These are phyloP conservation scores for Apocheima hispidaria DNA, from an alignment of 2,888 invertebrate species.

Conservation along the genomic window DNA sequence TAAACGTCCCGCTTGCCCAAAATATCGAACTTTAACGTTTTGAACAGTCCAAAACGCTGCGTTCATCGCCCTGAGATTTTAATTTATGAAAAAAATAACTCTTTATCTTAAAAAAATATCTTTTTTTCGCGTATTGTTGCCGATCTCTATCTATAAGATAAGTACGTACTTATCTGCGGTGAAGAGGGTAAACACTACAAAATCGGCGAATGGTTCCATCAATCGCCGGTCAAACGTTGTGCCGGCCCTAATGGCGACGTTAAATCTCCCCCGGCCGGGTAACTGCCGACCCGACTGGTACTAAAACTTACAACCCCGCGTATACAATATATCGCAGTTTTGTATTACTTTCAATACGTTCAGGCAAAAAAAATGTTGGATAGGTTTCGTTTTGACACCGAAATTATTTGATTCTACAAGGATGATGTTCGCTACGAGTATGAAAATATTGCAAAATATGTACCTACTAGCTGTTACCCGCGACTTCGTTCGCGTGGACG, in stretches of 20 bases:
- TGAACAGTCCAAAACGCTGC: too few species aligned
- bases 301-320: conserved; percentile 45
- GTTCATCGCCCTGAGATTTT: too few species aligned
- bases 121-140: not conserved
- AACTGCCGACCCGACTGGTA: conserved; percentile 49
- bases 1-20: too few species aligned
- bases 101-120: too few species aligned
- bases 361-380: conserved; percentile 13
- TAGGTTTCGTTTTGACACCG: not conserved
- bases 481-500: too few species aligned
- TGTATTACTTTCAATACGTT: conserved; percentile 8
- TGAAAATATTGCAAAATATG: too few species aligned
- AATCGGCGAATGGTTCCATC: conserved; percentile 33
- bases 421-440: too few species aligned
- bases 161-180: conserved; percentile 25
- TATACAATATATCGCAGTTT: conserved; percentile 25
- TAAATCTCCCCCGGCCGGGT: conserved; percentile 53
- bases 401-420: too few species aligned
- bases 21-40: too few species aligned
- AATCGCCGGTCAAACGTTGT: conserved; percentile 51
- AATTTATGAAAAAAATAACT: too few species aligned
- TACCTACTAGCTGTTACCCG: too few species aligned
- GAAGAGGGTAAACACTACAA: conserved; percentile 30
- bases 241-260: conserved; percentile 51
- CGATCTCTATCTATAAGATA: not conserved